These are phyloP conservation scores for Megathymus violae DNA, from an alignment of 1,140 invertebrate genomes.

Conservation along the genomic window DNA sequence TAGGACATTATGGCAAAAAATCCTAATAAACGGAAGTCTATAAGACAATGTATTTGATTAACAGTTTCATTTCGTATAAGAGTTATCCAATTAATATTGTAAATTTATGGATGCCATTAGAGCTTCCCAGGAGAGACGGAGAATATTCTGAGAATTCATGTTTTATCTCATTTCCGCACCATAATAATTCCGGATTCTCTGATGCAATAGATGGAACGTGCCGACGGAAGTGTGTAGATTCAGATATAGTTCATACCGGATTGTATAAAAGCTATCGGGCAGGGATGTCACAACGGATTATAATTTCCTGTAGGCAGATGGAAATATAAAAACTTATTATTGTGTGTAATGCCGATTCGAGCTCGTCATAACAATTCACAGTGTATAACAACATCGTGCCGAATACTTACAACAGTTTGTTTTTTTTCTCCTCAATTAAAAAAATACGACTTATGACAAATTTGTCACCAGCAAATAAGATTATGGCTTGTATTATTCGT, in stretches of 20 bases:
- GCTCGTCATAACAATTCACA: too few species aligned
- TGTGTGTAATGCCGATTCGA: too few species aligned
- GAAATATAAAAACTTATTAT: too few species aligned
- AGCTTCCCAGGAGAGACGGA: background rate
- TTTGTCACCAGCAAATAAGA: too few species aligned
- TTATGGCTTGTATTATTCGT: too few species aligned
- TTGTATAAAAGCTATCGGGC: conserved; percentile 15
- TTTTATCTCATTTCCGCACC: conserved; percentile 15
- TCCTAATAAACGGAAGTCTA: too few species aligned
- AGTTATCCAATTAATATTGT: background rate
- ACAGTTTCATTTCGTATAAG: too few species aligned
- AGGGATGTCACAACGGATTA: conserved; percentile 7
- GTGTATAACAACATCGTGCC: too few species aligned
- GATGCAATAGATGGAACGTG: conserved; percentile 19
- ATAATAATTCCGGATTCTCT: conserved; percentile 25
- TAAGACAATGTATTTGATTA: background rate
- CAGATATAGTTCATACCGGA: conserved; percentile 21
- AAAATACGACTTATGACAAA: too few species aligned
- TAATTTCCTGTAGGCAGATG: conserved; percentile 5
- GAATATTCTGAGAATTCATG: conserved; percentile 11
- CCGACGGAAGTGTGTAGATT: conserved; percentile 18
- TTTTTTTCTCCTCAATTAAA: too few species aligned
- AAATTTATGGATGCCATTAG: background rate
- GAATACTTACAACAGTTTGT: too few species aligned
- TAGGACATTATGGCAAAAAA: too few species aligned